Evolutionary conservation across 2,888 invertebrate species (phyloP), one percentile per base, ranked within the genome.

Genomic region (Hydropsyche betteni): DNA sequence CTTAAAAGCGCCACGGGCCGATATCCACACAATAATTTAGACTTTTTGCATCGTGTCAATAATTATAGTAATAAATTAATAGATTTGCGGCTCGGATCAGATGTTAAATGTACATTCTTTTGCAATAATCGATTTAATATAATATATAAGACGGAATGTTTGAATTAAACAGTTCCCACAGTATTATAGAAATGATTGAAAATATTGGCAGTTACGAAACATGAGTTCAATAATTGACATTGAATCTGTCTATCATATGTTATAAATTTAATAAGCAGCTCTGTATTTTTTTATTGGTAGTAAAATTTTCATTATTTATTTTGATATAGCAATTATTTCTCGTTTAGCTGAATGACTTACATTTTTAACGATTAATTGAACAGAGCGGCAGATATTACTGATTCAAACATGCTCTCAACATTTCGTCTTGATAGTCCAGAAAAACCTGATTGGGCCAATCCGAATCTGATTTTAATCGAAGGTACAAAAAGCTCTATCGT

Each of bases 61-160:
- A 58, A 58, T 58, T 58, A 58, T 58, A 58, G 58, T 58, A 14
- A 58, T 58, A 58, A 58, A 58, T 58, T 58, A 58, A 58, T 58
- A 58, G 58, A 58, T 58, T 58, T 24, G 14, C 58, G 58, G 53
- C 53, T n/a, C 53, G 53, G 53, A 53, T 53, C 14, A 53, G 8
- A 53, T 58, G 24, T 24, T 24, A 58, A 24, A 16, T 58, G 58
- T 58, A 58, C 8, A 53, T 8, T 24, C 16, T 58, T 58, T 16
- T n/a, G 24, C 58, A 58, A 58, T 58, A 58, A 58, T 58, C 16
- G 58, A 58, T 58, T 16, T 58, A 16, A 24, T 10, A 44, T 44
- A 44, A 44, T 8, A 8, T 8, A 44, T 8, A 8, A 10, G 0
- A 16, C 24, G 58, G 24, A 58, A 8, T 24, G 16, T 24, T 58